Percentiles rank a stretch among this genome's conserved stretches.
These are phyloP conservation scores for Phortica magna DNA, from an alignment of 2,888 invertebrate species.

Conservation along the genomic window DNA sequence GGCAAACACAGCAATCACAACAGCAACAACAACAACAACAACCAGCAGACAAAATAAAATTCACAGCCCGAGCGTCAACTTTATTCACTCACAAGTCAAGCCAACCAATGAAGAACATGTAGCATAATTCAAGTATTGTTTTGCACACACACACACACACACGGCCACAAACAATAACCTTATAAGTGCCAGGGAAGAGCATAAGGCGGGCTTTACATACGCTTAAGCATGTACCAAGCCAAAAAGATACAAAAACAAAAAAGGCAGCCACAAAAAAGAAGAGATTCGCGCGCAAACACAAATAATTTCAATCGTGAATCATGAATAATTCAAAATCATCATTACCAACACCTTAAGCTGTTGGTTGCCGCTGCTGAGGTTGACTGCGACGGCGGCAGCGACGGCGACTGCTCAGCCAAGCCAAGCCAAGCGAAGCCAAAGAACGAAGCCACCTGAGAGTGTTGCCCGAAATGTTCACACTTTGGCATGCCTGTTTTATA, in stretches of 20 bases:
- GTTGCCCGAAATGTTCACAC: slow-evolving; percentile 66
- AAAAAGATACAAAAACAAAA: slow-evolving; percentile 26
- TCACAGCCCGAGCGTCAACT: slow-evolving; percentile 32
- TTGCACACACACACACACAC: slow-evolving; percentile 7
- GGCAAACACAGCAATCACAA: slow-evolving; percentile 49
- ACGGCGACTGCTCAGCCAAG: neutral
- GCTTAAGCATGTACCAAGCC: slow-evolving; percentile 4
- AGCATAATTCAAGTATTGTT: slow-evolving; percentile 51
- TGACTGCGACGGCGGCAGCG: slow-evolving; percentile 23
- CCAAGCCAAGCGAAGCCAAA: neutral
- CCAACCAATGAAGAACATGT: slow-evolving; percentile 24
- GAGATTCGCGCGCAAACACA: slow-evolving; percentile 57
- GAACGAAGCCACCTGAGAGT: slow-evolving; percentile 60
- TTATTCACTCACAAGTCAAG: neutral
- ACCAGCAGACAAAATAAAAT: neutral
- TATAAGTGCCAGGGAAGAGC: slow-evolving; percentile 5
- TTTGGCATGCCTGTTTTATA: slow-evolving; percentile 53
- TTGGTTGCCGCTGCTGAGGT: slow-evolving; percentile 32
- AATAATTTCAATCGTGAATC: slow-evolving; percentile 71
- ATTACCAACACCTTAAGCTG: slow-evolving; percentile 65
- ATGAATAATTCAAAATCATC: slow-evolving; percentile 72
- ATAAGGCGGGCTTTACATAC: neutral
- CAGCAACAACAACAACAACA: slow-evolving; percentile 38
- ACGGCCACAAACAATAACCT: neutral
- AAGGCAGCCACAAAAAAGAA: slow-evolving; percentile 7